Percentiles rank a stretch among this genome's conserved stretches.
These are phyloP conservation scores for Hypena proboscidalis DNA, from an alignment of 2,888 invertebrate species.

Conservation along the genomic window DNA sequence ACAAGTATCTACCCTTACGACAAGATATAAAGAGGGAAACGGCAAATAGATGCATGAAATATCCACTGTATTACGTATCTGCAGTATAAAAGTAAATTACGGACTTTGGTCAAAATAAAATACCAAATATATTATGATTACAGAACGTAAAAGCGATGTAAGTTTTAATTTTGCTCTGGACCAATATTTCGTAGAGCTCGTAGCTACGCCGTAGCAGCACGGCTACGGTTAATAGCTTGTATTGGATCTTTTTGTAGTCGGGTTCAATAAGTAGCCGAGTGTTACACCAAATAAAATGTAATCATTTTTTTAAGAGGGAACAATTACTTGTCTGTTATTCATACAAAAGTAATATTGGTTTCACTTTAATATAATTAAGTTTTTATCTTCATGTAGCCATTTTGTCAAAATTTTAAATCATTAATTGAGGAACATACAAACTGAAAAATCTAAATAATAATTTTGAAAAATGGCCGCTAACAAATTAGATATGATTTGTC, in stretches of 20 bases:
- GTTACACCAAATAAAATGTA: conserved; percentile 1
- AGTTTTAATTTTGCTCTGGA: conserved; percentile 7
- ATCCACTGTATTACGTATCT: conserved; percentile 7
- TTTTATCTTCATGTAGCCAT: too few species aligned
- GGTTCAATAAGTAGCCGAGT: not conserved
- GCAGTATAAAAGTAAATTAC: conserved; percentile 4
- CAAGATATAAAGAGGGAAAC: conserved; percentile 21
- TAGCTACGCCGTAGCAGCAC: conserved; percentile 32
- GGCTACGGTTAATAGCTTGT: conserved; percentile 2
- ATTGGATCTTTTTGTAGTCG: conserved; percentile 5
- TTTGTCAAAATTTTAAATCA: too few species aligned
- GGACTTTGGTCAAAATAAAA: conserved; percentile 3
- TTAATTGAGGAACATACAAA: too few species aligned
- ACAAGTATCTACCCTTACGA: conserved; percentile 21
- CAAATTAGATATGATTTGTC: too few species aligned
- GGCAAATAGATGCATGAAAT: conserved; percentile 8
- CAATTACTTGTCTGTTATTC: too few species aligned
- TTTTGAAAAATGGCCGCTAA: too few species aligned
- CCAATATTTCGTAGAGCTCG: conserved; percentile 20
- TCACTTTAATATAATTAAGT: too few species aligned
- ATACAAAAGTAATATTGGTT: too few species aligned
- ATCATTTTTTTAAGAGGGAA: not conserved
- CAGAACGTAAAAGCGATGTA: not conserved
- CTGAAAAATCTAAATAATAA: too few species aligned
- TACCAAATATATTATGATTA: not conserved